Conservation (phyloP, 2,797 vertebrate genomes). For the Chaenodraco wilsoni region DNA sequence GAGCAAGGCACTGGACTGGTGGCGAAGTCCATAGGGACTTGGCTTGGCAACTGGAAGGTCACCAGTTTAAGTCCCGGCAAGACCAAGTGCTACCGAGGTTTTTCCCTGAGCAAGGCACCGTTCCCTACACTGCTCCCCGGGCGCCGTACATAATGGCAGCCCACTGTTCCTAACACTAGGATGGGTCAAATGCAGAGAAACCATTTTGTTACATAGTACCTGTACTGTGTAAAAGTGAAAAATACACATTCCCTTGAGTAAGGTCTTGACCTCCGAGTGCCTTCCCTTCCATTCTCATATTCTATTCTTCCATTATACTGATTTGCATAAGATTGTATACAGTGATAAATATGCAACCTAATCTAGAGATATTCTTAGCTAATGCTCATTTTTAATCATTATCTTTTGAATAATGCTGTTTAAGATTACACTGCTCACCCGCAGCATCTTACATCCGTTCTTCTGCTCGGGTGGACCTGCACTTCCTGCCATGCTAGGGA, state of each 20-base stretch:
- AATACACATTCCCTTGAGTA: neutral
- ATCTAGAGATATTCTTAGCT: neutral
- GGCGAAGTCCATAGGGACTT: too few species aligned
- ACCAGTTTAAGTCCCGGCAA: too few species aligned
- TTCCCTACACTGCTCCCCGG: too few species aligned
- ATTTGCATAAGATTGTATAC: neutral
- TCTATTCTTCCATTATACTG: neutral
- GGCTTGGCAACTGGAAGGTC: too few species aligned
- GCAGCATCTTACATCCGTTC: slow-evolving; percentile 2
- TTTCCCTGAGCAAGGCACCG: too few species aligned
- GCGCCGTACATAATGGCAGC: too few species aligned
- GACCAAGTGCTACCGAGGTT: too few species aligned
- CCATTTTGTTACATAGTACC: too few species aligned
- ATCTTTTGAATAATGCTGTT: neutral
- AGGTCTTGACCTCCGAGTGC: neutral
- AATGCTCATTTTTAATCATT: neutral
- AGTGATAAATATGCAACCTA: neutral
- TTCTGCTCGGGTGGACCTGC: slow-evolving; percentile 22
- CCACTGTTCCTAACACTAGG: too few species aligned
- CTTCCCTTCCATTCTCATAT: neutral
- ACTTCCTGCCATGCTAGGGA: slow-evolving; percentile 14
- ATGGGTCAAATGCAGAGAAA: too few species aligned
- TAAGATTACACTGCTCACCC: slow-evolving; percentile 1
- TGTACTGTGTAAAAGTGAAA: too few species aligned
- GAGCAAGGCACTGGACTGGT: too few species aligned